A percentile compares a stretch with the other conserved stretches of the same genome.
phyloP scores from a whole-genome alignment of 2,888 invertebrate genomes.

The Caenorhabditis zanzibari region DNA sequence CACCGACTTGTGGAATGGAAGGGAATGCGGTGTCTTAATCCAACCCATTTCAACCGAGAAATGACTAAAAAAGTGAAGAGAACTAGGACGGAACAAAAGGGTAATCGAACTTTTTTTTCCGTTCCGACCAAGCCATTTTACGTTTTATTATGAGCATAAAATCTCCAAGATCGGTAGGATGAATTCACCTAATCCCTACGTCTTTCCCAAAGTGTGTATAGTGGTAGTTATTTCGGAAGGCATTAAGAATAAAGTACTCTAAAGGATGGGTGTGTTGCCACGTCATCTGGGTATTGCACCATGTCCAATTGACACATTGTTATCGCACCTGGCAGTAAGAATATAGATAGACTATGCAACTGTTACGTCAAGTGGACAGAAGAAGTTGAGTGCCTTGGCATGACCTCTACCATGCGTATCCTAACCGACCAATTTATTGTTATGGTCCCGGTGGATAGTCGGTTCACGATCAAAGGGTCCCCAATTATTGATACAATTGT shows the following conservation, averaged over 20 bases:
- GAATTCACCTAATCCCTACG: conserved; percentile 40
- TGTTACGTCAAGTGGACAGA: conserved; percentile 44
- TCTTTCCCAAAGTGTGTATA: conserved; percentile 28
- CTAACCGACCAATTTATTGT: conserved; percentile 50
- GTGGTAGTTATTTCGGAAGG: conserved; percentile 40
- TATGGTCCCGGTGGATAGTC: neutral
- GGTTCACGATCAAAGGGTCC: conserved; percentile 24
- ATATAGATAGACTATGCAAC: neutral
- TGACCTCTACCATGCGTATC: conserved; percentile 46
- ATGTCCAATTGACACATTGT: conserved; percentile 44
- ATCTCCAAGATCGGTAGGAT: conserved; percentile 27
- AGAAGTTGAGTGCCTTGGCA: conserved; percentile 38
- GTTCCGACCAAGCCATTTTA: conserved; percentile 33
- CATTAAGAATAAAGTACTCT: conserved; percentile 31
- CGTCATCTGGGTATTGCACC: conserved; percentile 27
- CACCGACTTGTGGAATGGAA: neutral
- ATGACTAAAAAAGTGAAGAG: conserved; percentile 23
- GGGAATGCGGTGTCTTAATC: conserved; percentile 29
- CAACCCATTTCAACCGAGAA: conserved; percentile 42
- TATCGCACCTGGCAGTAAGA: conserved; percentile 46
- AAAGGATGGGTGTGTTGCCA: neutral
- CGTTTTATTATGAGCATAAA: conserved; percentile 63
- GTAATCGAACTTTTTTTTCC: conserved; percentile 43
- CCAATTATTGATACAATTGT: conserved; percentile 62
- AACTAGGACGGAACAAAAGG: conserved; percentile 36